Evolutionary conservation across 2,797 vertebrate genomes (phyloP).

Genomic region (Crax fasciolata): DNA sequence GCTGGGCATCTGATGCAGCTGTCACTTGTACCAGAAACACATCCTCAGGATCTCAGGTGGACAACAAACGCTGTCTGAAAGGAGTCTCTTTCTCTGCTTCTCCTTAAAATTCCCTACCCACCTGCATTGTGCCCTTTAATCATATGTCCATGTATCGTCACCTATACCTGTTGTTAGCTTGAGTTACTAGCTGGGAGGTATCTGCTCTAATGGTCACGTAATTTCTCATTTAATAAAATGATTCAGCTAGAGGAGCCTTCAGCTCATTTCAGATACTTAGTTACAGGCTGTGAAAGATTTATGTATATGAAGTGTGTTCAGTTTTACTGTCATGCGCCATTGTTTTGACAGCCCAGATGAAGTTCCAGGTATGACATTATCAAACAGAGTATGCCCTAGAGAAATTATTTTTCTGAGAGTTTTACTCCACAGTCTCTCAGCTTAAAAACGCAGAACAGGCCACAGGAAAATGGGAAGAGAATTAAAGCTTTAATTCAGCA

Average conservation of each 20-base stretch:
- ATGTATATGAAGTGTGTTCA: constrained; percentile 53
- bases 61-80: background rate
- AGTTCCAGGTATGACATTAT: constrained; percentile 75
- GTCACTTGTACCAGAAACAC: background rate
- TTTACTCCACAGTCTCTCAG: constrained; percentile 62
- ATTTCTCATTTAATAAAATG: background rate
- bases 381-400: constrained; percentile 74
- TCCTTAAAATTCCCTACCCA: background rate
- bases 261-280: constrained; percentile 4
- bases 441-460: constrained; percentile 66
- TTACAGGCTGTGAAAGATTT: constrained; percentile 66
- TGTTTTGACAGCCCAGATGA: constrained; percentile 76
- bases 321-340: constrained; percentile 61
- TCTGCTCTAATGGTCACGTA: background rate
- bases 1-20: background rate
- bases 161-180: background rate
- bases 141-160: background rate
- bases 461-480: constrained; percentile 54
- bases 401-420: constrained; percentile 71
- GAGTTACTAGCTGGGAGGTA: background rate
- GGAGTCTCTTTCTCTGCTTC: background rate
- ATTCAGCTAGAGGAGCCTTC: constrained; percentile 10
- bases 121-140: background rate
- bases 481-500: constrained; percentile 1
- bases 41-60: background rate